A percentile compares a stretch with the other conserved stretches of the same genome.
phyloP scores from a whole-genome alignment of 2,113 vertebrate species.

The Phaethon lepturus region DNA sequence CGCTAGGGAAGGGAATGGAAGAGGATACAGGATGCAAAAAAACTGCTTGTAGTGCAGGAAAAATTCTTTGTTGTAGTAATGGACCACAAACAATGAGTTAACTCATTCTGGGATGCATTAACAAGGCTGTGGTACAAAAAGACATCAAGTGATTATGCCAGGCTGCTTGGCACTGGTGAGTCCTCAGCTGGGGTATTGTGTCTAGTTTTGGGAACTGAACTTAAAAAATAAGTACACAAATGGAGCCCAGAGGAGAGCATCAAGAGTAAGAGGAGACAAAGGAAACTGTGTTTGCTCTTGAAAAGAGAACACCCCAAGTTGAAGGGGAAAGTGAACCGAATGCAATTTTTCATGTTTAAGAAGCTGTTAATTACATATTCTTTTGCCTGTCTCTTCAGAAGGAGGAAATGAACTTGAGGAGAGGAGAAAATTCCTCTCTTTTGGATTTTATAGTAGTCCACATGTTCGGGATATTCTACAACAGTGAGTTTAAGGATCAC shows the following conservation, averaged over 20 bases:
- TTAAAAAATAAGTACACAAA: not conserved
- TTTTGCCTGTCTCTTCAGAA: not conserved
- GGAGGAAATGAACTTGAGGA: not conserved
- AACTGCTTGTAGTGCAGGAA: not conserved
- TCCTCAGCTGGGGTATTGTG: not conserved
- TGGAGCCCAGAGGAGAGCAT: not conserved
- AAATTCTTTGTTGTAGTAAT: not conserved
- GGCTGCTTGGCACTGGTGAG: not conserved
- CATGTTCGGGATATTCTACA: not conserved
- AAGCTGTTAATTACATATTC: not conserved
- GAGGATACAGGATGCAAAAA: not conserved
- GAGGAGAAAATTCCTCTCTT: not conserved
- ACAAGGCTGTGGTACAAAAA: not conserved
- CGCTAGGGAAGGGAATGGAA: not conserved
- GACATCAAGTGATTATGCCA: not conserved
- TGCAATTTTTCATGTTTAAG: not conserved
- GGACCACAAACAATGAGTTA: not conserved
- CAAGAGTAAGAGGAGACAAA: not conserved
- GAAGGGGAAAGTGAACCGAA: not conserved
- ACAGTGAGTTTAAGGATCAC: not conserved
- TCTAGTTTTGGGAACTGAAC: not conserved
- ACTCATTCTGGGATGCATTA: conserved; percentile 4
- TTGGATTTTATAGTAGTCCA: not conserved
- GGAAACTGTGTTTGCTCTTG: not conserved
- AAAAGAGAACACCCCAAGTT: not conserved